Evolutionary conservation across 1,140 invertebrate genomes (phyloP).

Genomic region (Lasioglossum albipes): DNA sequence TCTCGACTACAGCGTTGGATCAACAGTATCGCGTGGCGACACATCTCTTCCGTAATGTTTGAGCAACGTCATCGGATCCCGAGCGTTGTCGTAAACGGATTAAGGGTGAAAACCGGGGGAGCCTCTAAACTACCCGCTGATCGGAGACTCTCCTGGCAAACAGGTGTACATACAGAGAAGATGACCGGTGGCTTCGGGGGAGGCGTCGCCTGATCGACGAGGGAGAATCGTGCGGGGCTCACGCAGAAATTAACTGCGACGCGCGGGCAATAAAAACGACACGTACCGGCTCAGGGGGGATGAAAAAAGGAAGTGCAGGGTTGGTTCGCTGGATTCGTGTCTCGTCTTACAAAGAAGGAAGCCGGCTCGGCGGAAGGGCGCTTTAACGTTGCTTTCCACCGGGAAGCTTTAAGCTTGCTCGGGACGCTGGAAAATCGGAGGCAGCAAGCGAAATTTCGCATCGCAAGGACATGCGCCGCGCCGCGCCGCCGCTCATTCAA

Average conservation of each 20-base stretch:
- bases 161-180: no score
- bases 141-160: no score
- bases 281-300: no score
- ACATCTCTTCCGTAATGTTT: no score
- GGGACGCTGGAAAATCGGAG: conserved; percentile 30
- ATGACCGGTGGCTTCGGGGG: no score
- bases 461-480: not conserved
- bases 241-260: conserved; percentile 10
- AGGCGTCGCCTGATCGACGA: no score
- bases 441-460: conserved; percentile 19
- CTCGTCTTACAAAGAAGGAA: conserved; percentile 9
- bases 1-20: no score
- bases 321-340: not conserved
- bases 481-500: conserved; percentile 12
- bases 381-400: conserved; percentile 16
- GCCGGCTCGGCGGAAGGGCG: conserved; percentile 12
- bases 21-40: no score
- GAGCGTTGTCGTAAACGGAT: no score
- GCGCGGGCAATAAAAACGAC: not conserved
- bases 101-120: no score
- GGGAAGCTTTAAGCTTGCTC: conserved; percentile 22
- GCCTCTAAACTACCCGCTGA: no score
- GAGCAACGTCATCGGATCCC: no score
- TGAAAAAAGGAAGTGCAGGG: not conserved
- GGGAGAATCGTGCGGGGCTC: not conserved